Evolutionary conservation across 1,140 invertebrate genomes (phyloP), one percentile per base, ranked within the genome.

Genomic region (Arctopsyche grandis): DNA sequence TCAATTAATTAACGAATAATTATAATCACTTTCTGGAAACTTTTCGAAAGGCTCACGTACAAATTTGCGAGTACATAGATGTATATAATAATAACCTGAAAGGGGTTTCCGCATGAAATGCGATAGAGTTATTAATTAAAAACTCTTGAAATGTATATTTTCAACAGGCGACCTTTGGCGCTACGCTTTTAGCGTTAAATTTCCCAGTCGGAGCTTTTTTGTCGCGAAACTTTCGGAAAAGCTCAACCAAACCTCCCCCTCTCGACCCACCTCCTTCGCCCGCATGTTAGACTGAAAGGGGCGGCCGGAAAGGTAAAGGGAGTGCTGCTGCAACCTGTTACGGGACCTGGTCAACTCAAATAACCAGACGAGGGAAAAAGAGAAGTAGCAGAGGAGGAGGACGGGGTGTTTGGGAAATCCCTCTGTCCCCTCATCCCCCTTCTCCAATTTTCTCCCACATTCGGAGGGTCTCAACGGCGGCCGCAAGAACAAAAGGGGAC

Each of bases 401-500:
- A 46, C 12, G 44, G 10, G 48, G 48, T 52, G 3, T 52, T 12
- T 1, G 29, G 29, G 7, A 38, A 38, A 1, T 7, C 29, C 29
- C 29, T 38, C 1, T 38, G 1, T 38, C 29, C 7, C 29, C 60
- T 5, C 60, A 66, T 3, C 60, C 60, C 21, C 19, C 60, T 5
- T 21, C 12, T 22, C 21, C n/a, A n/a, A n/a, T n/a, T n/a, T n/a
- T 38, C 29, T 38, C 29, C 29, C 29, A 38, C 29, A 38, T 38
- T 56, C 5, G 52, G 52, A 21, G 52, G 14, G 52, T n/a, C 10
- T 38, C 14, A 56, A 21, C 9, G 60, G 21, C 12, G 69, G 43
- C 38, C 69, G 69, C 69, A 71, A 71, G 69, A 71, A 71, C 69
- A 71, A 71, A 71, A 38, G 69, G 69, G 69, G 69, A 46, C 29